Evolutionary conservation across 2,797 vertebrate genomes (phyloP), one percentile per base, ranked within the genome.

Genomic region (Centroberyx gerrardi): DNA sequence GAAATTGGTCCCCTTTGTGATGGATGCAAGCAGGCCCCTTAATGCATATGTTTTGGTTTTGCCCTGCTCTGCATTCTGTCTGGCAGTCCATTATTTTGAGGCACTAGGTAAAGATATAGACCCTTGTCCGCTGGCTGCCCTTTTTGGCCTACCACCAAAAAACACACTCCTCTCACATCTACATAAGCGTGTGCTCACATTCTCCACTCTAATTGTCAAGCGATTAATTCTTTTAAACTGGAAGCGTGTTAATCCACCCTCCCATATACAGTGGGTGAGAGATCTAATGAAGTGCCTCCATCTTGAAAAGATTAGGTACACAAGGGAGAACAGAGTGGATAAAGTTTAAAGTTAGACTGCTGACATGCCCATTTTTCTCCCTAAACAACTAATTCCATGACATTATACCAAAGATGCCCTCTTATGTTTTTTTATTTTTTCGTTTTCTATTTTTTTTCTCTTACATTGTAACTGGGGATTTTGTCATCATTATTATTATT

Each of bases 21-120:
- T 12, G 36, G 54, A 71, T 55, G 55, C 53, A 67, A 76, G 53
- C 28, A 69, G 36, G 68, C 22, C 28, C 15, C n/a, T 44, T 59
- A 31, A 62, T 54, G 10, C 6, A 60, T 18, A 52, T 54, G 51
- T 10, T 64, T 58, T 18, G 15, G 40, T 28, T n/a, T n/a, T 51
- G 29, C 49, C 49, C 17, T 3, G 18, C 49, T 18, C 14, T 52
- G 18, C 49, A 18, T 8, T 52, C 49, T 22, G 22, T 22, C 38
- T 8, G 38, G 8, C 38, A 40, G 38, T 40, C 38, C 8, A 40
- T 52, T 52, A 8, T 22, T 52, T 52, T 18, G 15, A 48, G 15
- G 44, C 14, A 17, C 15, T 52, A 52, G 14, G 6, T 8, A 52
- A 4, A 52, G 18, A 3, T 4, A 52, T 5, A 22, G 17, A 52